Base-by-base conservation (phyloP, 2,113 vertebrate genomes). In the Chrysemys picta region DNA sequence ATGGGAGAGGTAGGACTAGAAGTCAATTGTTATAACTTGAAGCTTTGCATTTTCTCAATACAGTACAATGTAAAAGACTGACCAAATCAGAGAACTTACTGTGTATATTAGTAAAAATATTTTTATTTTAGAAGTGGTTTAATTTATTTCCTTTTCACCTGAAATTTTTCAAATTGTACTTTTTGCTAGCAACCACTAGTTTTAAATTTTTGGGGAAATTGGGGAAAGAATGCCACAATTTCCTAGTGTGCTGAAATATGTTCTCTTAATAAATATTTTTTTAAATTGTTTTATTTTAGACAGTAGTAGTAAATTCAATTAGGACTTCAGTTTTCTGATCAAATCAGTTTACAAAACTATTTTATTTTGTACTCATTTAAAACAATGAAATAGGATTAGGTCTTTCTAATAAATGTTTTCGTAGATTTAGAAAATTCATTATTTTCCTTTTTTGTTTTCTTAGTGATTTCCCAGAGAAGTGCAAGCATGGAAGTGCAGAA, bases 121-220 rank as follows among this genome's bases (percentile, higher is more conserved):
- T 25, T n/a, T 84, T 75, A 27, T 27, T 27, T 27, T 57, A 27
- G 27, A 57, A 27, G 10, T 4, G 10, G 9, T 57, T 27, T 57
- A 65, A 35, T 31, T 65, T 8, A 65, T 65, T 31, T 12, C 25
- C 57, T 59, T 25, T 59, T 65, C 6, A 31, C 35, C 35, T 65
- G 31, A 65, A 35, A 35, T 35, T 31, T 65, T 65, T 65, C 59
- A 65, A 65, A 65, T 65, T 35, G 13, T 65, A 35, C 59, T 65
- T 57, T 57, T 65, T 65, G 31, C 29, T 65, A 65, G 59, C 29
- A n/a, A 81, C 76, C 65, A 62, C n/a, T 84, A 75, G 24, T 45
- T 42, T 80, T 87, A 87, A 29, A 29, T 47, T 11, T 52, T 95
- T 85, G 86, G 88, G 84, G 75, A 49, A 45, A 52, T 88, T 35